These are phyloP conservation scores for Copsychus sechellarum DNA, from an alignment of 2,113 vertebrate species.

Conservation along the genomic window DNA sequence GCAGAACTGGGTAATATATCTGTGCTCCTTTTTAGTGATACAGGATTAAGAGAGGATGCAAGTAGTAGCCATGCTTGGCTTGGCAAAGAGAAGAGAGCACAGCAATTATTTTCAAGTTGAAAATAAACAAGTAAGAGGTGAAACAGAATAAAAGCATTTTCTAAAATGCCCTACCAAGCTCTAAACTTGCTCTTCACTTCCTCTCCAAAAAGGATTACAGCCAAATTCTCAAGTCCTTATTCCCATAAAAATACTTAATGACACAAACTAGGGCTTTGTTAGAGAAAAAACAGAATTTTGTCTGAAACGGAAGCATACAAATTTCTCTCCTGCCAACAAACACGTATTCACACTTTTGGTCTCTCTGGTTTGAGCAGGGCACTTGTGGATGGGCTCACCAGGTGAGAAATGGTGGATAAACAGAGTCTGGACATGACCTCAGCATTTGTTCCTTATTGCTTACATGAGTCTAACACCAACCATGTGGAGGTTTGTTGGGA, in stretches of 20 bases:
- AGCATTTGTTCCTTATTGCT: not conserved
- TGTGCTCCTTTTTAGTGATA: not conserved
- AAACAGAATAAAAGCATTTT: not conserved
- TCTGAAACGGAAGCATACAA: not conserved
- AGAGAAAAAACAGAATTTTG: not conserved
- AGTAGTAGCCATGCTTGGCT: conserved; percentile 16
- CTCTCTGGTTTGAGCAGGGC: not conserved
- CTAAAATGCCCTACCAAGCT: not conserved
- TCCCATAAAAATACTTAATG: not conserved
- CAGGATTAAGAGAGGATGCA: not conserved
- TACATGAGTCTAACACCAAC: not conserved
- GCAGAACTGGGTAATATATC: conserved; percentile 52
- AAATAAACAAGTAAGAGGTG: conserved; percentile 2
- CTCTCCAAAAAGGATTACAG: not conserved
- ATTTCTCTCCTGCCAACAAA: not conserved
- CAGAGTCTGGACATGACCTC: not conserved
- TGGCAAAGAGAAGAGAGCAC: not conserved
- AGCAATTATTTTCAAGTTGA: not conserved
- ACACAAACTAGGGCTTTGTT: conserved; percentile 29
- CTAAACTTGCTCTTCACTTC: not conserved
- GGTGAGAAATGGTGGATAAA: not conserved
- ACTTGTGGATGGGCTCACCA: not conserved
- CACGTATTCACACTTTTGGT: not conserved
- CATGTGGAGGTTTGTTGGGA: not conserved
- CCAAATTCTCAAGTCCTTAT: not conserved